Conservation (phyloP, 1,140 invertebrate species). For the Phymastichus coffea region DNA sequence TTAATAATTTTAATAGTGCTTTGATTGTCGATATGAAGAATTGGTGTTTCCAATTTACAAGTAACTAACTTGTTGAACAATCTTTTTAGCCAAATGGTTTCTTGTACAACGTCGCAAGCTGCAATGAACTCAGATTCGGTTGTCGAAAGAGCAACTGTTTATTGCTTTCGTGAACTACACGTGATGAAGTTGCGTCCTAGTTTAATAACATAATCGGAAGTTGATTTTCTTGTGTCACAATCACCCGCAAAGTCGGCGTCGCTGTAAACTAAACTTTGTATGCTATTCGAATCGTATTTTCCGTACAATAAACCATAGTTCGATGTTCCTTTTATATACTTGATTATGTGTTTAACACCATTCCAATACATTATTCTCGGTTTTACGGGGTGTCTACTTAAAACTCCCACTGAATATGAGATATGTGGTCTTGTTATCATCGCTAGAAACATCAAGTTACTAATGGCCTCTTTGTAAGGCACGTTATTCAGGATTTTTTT, state of each 20-base stretch:
- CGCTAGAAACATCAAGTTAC: slow-evolving; percentile 52
- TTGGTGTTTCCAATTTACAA: neutral
- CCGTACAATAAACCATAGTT: slow-evolving; percentile 25
- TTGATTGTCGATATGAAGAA: too few species aligned
- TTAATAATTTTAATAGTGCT: slow-evolving; percentile 12
- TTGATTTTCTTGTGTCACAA: slow-evolving; percentile 24
- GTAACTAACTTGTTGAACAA: neutral
- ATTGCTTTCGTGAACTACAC: slow-evolving; percentile 39
- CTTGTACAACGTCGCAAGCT: slow-evolving; percentile 1
- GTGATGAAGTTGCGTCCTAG: slow-evolving; percentile 16
- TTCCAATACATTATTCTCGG: slow-evolving; percentile 9
- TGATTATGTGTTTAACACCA: slow-evolving; percentile 35
- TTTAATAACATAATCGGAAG: slow-evolving; percentile 29
- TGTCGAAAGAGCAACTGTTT: slow-evolving; percentile 10
- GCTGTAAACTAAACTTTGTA: slow-evolving; percentile 22
- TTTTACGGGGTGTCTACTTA: slow-evolving; percentile 32
- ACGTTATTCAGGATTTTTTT: slow-evolving; percentile 27
- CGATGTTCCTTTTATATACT: slow-evolving; percentile 38
- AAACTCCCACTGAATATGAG: slow-evolving; percentile 45
- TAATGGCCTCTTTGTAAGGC: slow-evolving; percentile 46
- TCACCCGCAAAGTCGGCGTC: slow-evolving; percentile 38
- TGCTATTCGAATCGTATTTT: neutral
- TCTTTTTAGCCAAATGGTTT: slow-evolving; percentile 14
- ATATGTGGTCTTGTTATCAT: slow-evolving; percentile 54
- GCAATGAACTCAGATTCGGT: slow-evolving; percentile 11